Base-by-base conservation (phyloP, 1,140 invertebrate species). In the Drosophila carrolli region DNA sequence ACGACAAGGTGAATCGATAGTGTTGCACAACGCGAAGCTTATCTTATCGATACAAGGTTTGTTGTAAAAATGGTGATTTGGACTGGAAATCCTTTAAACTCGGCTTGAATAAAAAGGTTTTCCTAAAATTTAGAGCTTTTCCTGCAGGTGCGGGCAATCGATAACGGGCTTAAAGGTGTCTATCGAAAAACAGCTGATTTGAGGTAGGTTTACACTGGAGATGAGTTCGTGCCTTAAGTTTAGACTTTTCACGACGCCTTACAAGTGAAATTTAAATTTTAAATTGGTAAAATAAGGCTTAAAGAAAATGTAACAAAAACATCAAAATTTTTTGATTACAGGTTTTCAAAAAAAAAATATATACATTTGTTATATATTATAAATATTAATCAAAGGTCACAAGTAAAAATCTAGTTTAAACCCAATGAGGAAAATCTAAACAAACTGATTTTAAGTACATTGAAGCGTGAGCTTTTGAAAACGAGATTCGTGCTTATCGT, bases 11-110 rank as follows among this genome's bases (percentile, higher is more conserved):
- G 29, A 32, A 37, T 32, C n/a, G 16, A 19, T 46, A 83, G 81
- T 68, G 81, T 61, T 75, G 66, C 40, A 47, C 60, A 83, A 76
- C 70, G 61, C 51, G 60, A 60, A 23, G n/a, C 63, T 38, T 50
- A n/a, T 54, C 13, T 76, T 62, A 66, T 75, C 78, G 78, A 65
- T 65, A 32, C 23, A 23, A 23, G 23, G 23, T 2, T 32, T 7
- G 29, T 7, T 32, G 6, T 7, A 32, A 1, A 6, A 32, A 32
- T 32, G 7, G 0, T 8, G 8, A 32, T 32, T 32, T 32, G 29
- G 29, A 44, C 2, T 23, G 4, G n/a, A 46, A 32, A 35, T n/a
- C 1, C 14, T 10, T 35, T 16, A 51, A 51, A 11, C 29, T 35
- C 0, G 14, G 29, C 14, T 35, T 5, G 9, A 2, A 29, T 48